These are phyloP conservation scores for Conomelus anceps DNA, from an alignment of 2,888 invertebrate genomes.

Conservation along the genomic window DNA sequence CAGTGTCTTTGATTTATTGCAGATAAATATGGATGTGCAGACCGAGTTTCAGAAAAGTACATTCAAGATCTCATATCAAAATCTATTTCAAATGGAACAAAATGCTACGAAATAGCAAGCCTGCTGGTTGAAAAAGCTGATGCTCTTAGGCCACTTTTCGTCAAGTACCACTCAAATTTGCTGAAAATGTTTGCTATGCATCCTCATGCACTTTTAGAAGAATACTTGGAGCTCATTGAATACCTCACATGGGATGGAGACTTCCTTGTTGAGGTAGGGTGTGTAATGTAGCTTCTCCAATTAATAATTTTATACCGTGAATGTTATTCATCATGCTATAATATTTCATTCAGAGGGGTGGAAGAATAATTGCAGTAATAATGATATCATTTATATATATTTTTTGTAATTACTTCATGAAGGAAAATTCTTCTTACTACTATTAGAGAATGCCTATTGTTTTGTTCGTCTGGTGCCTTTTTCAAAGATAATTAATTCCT, in stretches of 20 bases:
- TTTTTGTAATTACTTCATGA: too few species aligned
- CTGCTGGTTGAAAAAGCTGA: neutral
- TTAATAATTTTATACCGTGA: neutral
- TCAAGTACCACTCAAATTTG: constrained; percentile 15
- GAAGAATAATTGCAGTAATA: too few species aligned
- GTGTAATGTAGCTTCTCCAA: neutral
- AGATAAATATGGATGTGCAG: constrained; percentile 10
- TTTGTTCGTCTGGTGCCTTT: too few species aligned
- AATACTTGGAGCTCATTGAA: constrained; percentile 15
- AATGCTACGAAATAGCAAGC: constrained; percentile 5
- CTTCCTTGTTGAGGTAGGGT: constrained; percentile 15
- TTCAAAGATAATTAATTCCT: too few species aligned
- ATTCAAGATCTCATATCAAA: constrained; percentile 7
- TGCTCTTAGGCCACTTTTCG: neutral
- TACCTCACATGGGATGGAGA: neutral
- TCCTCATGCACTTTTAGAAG: constrained; percentile 20
- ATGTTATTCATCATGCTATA: too few species aligned
- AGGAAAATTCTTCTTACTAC: too few species aligned
- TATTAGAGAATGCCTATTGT: too few species aligned
- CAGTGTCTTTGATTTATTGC: too few species aligned
- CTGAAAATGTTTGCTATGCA: constrained; percentile 23
- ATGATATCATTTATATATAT: too few species aligned
- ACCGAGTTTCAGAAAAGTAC: neutral
- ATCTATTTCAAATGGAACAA: constrained; percentile 11
- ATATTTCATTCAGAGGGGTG: too few species aligned